A percentile compares a stretch with the other conserved stretches of the same genome.
These are phyloP conservation scores for Colius striatus DNA, from an alignment of 2,113 vertebrate species.

Conservation along the genomic window DNA sequence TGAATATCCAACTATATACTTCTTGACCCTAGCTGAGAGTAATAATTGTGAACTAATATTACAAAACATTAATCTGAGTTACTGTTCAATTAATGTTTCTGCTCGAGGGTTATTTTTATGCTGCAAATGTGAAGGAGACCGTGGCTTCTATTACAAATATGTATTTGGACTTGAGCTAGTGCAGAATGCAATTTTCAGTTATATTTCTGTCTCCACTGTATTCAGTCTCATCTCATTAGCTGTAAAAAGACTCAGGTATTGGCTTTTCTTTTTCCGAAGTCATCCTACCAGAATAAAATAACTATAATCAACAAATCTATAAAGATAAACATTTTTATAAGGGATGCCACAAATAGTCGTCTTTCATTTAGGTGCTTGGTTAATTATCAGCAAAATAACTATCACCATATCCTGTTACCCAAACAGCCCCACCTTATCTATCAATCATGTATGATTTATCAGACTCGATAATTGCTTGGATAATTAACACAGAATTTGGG, in stretches of 20 bases:
- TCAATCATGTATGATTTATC: constrained; percentile 76
- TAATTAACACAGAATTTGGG: constrained; percentile 73
- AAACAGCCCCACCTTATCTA: constrained; percentile 72
- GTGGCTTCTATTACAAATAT: constrained; percentile 52
- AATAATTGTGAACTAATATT: constrained; percentile 84
- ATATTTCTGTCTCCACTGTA: constrained; percentile 44
- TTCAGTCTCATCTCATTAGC: constrained; percentile 43
- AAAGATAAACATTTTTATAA: constrained; percentile 71
- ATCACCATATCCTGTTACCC: constrained; percentile 58
- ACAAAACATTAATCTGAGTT: constrained; percentile 84
- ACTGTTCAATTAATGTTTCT: constrained; percentile 78
- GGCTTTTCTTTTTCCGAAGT: constrained; percentile 26
- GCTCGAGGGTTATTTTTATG: constrained; percentile 66
- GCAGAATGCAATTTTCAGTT: constrained; percentile 50
- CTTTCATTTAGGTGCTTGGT: constrained; percentile 48
- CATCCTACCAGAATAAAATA: constrained; percentile 54
- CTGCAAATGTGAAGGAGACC: constrained; percentile 63
- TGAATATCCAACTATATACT: constrained; percentile 84
- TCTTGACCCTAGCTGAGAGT: constrained; percentile 79
- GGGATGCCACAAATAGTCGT: constrained; percentile 34
- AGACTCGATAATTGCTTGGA: constrained; percentile 72
- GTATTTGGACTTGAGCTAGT: constrained; percentile 40
- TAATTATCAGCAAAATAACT: constrained; percentile 72
- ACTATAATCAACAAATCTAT: constrained; percentile 60
- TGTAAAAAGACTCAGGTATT: constrained; percentile 4